Conservation (phyloP, 2,888 invertebrate species). For the Limnephilus rhombicus region DNA sequence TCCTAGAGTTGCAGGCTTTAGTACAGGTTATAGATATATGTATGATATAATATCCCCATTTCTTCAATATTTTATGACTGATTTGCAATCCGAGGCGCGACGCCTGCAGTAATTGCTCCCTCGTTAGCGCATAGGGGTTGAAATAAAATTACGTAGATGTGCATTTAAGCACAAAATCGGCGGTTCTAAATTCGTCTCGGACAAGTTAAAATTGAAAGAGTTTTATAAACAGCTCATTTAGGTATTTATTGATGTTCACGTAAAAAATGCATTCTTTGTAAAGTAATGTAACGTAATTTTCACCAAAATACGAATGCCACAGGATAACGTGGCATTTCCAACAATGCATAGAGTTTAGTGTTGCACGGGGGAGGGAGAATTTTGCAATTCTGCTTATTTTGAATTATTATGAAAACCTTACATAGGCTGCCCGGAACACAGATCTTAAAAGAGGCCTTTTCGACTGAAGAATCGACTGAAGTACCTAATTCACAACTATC, state of each 20-base stretch:
- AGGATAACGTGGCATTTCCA: no score
- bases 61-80: constrained; percentile 10
- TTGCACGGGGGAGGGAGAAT: no score
- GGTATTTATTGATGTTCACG: background rate
- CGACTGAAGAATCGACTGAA: no score
- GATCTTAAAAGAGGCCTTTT: no score
- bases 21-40: background rate
- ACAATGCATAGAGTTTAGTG: no score
- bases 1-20: background rate
- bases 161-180: constrained; percentile 35
- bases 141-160: constrained; percentile 27
- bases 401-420: no score
- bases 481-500: no score
- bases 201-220: background rate
- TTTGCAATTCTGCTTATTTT: no score
- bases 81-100: background rate
- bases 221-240: background rate
- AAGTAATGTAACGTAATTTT: no score
- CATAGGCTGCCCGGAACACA: no score
- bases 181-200: background rate
- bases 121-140: constrained; percentile 46
- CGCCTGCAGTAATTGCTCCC: constrained; percentile 46
- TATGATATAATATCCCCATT: constrained; percentile 20
- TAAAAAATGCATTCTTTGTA: background rate
- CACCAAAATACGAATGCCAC: no score